Conservation (phyloP, 92 coral and sea anemone genomes). For the Epizoanthus rinbou region DNA sequence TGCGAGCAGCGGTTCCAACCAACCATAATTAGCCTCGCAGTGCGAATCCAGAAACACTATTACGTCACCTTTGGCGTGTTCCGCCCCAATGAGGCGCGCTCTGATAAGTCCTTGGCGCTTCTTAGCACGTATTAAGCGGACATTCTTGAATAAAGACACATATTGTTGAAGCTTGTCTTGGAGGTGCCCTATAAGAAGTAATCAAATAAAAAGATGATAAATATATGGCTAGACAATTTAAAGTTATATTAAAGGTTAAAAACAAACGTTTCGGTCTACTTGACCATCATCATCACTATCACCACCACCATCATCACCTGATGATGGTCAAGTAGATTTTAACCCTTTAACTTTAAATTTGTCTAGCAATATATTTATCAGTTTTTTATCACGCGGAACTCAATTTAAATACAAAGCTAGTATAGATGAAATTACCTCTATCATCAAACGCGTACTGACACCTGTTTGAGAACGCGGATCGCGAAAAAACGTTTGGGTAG, state of each 20-base stretch:
- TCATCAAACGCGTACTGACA: no score
- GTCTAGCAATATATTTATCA: no score
- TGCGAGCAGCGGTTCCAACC: constrained; percentile 98
- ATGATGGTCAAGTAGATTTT: no score
- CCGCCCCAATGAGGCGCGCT: constrained; percentile 94
- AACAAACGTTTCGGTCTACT: no score
- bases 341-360: no score
- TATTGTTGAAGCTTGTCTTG: constrained; percentile 64
- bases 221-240: no score
- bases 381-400: no score
- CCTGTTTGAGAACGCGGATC: no score
- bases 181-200: constrained; percentile 70
- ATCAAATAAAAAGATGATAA: not conserved
- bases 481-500: no score
- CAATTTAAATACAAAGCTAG: not conserved
- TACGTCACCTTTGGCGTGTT: constrained; percentile 81
- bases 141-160: constrained; percentile 68
- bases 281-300: no score
- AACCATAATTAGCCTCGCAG: constrained; percentile 94
- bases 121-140: constrained; percentile 79
- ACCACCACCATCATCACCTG: no score
- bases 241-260: no score
- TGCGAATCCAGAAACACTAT: constrained; percentile 96
- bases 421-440: not conserved
- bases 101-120: constrained; percentile 91